Conservation (phyloP, 2,113 vertebrate species). For the Hoplias malabaricus region DNA sequence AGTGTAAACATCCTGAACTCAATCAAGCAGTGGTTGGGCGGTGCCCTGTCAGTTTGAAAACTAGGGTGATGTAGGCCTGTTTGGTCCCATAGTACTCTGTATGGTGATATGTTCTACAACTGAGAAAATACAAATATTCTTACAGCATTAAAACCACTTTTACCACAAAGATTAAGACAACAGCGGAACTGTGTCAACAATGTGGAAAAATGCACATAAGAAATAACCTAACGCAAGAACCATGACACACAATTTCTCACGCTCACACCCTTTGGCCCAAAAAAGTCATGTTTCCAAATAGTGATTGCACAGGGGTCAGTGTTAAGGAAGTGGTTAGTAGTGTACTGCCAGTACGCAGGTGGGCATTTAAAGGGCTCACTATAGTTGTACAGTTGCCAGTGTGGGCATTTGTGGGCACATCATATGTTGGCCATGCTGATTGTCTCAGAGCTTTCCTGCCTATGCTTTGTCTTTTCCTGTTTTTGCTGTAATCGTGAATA, state of each 20-base stretch:
- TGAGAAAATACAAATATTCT: no score
- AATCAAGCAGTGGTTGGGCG: no score
- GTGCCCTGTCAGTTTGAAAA: no score
- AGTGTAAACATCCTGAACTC: no score
- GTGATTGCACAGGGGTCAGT: neutral
- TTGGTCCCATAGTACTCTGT: no score
- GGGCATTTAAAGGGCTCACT: neutral
- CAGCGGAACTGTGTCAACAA: no score
- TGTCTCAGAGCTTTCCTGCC: constrained; percentile 10
- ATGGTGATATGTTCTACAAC: no score
- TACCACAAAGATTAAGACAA: no score
- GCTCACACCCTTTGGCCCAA: neutral
- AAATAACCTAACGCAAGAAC: neutral
- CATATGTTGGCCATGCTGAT: neutral
- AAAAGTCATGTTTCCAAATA: neutral
- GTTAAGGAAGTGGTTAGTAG: neutral
- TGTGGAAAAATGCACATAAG: neutral
- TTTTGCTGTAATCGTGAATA: neutral
- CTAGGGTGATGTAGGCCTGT: no score
- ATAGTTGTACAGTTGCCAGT: neutral
- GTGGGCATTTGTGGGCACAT: neutral
- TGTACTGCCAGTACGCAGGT: neutral
- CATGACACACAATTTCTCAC: neutral
- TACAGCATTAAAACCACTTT: no score
- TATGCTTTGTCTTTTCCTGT: constrained; percentile 16